Percentiles rank a stretch among this genome's conserved stretches.
Evolutionary conservation across 2,797 vertebrate genomes (phyloP).

Genomic region (Huso huso): DNA sequence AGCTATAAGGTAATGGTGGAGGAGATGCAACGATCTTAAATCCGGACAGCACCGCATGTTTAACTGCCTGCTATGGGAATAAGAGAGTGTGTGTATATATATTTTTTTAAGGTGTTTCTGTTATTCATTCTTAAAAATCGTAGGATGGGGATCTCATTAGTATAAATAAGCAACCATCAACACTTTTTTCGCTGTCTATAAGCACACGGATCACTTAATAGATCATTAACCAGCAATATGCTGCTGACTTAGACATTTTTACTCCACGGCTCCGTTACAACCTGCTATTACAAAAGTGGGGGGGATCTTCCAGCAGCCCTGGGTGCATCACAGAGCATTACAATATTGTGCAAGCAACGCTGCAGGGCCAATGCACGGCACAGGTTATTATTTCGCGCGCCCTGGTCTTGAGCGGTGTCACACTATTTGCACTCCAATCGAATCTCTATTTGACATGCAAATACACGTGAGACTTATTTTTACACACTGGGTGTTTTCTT

Average conservation of each 20-base stretch:
- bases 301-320: constrained; percentile 50
- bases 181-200: constrained; percentile 75
- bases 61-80: neutral
- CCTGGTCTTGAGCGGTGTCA: too few species aligned
- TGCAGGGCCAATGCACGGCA: constrained; percentile 33
- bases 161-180: constrained; percentile 70
- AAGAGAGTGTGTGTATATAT: too few species aligned
- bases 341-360: constrained; percentile 48
- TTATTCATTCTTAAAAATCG: constrained; percentile 78
- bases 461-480: too few species aligned
- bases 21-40: neutral
- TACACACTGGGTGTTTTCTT: too few species aligned
- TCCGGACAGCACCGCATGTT: neutral
- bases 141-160: constrained; percentile 75
- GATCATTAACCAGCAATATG: constrained; percentile 81
- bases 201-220: constrained; percentile 72
- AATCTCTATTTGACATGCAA: too few species aligned
- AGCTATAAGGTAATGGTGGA: neutral
- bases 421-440: too few species aligned
- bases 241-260: constrained; percentile 69
- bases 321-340: constrained; percentile 55
- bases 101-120: constrained; percentile 58
- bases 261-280: constrained; percentile 66
- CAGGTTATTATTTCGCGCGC: too few species aligned
- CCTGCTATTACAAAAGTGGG: constrained; percentile 48